Base-by-base conservation (phyloP, 2,113 vertebrate species). In the Toxostoma redivivum region DNA sequence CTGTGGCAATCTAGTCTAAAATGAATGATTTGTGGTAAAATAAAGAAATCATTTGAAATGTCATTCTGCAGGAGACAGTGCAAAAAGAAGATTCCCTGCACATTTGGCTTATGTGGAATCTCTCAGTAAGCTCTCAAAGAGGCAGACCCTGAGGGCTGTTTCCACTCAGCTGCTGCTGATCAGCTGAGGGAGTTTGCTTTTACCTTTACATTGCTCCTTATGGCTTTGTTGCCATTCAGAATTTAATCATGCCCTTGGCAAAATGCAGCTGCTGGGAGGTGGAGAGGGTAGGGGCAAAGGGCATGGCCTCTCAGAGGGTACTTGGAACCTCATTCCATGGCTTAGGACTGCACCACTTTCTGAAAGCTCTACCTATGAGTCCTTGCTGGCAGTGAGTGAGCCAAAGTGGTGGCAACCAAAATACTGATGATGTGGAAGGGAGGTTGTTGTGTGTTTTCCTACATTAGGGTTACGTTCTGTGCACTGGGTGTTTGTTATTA, bases 321-420 rank as follows among this genome's bases (percentile, higher is more conserved):
- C 23, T 56, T 67, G 12, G 4, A 57, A 44, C 31, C 9, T 78
- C 70, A 10, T 71, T 28, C 27, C 19, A 3, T 33, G 1, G 11
- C n/a, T 70, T 50, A 28, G 56, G 48, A 10, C 24, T n/a, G 22
- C 28, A 18, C n/a, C 6, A 5, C 11, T 42, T 77, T 47, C 7
- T 0, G 9, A 53, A 27, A 2, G 1, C 30, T 25, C 28, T 45
- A 10, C 25, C 31, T 40, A 6, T 0, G 0, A 47, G 6, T 21
- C 37, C 1, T 17, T 42, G 27, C 37, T 56, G n/a, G 65, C 56
- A 23, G 7, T 3, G 13, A 31, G 38, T 1, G 1, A 66, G 25
- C 33, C 51, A 3, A 37, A 83, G 40, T 3, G 5, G 25, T 27
- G 30, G 35, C 23, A 42, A n/a, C 44, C 40, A 13, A 50, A 72